Conservation (phyloP, 2,888 invertebrate species). For the Luperina nickerlii region DNA sequence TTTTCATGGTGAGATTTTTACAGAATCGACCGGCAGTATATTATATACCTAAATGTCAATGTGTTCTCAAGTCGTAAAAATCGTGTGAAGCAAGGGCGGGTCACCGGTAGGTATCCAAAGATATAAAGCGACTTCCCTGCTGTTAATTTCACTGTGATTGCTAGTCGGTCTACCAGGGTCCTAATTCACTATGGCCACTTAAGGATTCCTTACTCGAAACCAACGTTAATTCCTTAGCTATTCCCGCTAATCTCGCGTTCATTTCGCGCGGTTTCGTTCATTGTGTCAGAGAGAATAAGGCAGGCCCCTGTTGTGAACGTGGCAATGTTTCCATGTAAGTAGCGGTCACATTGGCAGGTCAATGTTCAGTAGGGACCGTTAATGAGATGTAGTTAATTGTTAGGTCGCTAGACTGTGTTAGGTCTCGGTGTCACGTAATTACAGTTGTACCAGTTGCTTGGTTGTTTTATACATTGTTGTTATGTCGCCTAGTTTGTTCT, state of each 20-base stretch:
- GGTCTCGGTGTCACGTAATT: slow-evolving; percentile 4
- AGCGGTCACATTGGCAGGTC: slow-evolving; percentile 3
- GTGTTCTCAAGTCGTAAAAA: too few relatives aligned
- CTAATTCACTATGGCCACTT: too few relatives aligned
- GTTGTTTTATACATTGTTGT: background rate
- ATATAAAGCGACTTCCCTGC: too few relatives aligned
- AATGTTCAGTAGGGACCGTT: too few relatives aligned
- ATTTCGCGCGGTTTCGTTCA: background rate
- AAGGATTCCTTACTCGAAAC: background rate
- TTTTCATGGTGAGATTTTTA: too few relatives aligned
- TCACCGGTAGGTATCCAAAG: too few relatives aligned
- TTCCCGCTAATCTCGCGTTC: background rate
- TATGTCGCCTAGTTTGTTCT: background rate
- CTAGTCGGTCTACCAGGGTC: too few relatives aligned
- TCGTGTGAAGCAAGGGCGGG: too few relatives aligned
- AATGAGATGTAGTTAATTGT: background rate
- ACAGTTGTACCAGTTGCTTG: background rate
- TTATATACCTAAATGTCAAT: too few relatives aligned
- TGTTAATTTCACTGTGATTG: too few relatives aligned
- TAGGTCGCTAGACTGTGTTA: slow-evolving; percentile 4
- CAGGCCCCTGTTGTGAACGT: background rate
- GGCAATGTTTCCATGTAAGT: background rate
- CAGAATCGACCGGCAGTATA: too few relatives aligned
- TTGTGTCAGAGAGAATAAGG: background rate
- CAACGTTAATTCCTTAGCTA: background rate